These are phyloP conservation scores for Chaitophorus viminalis DNA, from an alignment of 2,888 invertebrate species.

Conservation along the genomic window DNA sequence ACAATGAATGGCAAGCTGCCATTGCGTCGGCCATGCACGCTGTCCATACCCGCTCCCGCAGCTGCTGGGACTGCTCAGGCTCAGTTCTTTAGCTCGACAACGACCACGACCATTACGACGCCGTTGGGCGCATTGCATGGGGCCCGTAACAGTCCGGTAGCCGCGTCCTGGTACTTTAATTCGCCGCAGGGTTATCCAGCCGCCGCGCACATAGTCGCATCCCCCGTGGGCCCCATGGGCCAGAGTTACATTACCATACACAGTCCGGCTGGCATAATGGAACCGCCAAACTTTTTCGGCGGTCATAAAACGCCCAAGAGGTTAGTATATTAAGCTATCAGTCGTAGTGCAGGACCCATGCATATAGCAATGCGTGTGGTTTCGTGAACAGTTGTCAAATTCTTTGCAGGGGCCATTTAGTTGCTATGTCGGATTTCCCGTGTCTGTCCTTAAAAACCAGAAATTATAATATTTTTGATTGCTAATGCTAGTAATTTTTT, in stretches of 20 bases:
- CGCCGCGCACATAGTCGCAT: slow-evolving; percentile 66
- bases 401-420: too few species aligned
- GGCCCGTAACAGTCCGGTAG: slow-evolving; percentile 66
- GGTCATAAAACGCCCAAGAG: slow-evolving; percentile 48
- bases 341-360: too few species aligned
- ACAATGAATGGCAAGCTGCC: slow-evolving; percentile 39
- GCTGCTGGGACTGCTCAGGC: slow-evolving; percentile 48
- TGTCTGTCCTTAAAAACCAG: too few species aligned
- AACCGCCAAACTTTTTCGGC: slow-evolving; percentile 52
- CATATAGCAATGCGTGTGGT: too few species aligned
- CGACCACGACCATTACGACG: slow-evolving; percentile 53
- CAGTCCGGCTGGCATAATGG: slow-evolving; percentile 53
- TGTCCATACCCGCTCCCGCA: slow-evolving; percentile 39
- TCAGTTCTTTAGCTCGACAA: slow-evolving; percentile 53
- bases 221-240: slow-evolving; percentile 66
- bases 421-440: too few species aligned
- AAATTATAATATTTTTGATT: too few species aligned
- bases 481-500: too few species aligned
- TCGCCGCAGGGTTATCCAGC: slow-evolving; percentile 65
- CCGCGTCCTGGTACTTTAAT: slow-evolving; percentile 69
- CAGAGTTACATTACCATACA: slow-evolving; percentile 70
- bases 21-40: slow-evolving; percentile 39
- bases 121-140: slow-evolving; percentile 47
- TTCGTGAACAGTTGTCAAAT: too few species aligned
- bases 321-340: background rate